A percentile compares a stretch with the other conserved stretches of the same genome.
phyloP scores from a whole-genome alignment of 2,888 invertebrate genomes.

The Acanthopleura granulata region DNA sequence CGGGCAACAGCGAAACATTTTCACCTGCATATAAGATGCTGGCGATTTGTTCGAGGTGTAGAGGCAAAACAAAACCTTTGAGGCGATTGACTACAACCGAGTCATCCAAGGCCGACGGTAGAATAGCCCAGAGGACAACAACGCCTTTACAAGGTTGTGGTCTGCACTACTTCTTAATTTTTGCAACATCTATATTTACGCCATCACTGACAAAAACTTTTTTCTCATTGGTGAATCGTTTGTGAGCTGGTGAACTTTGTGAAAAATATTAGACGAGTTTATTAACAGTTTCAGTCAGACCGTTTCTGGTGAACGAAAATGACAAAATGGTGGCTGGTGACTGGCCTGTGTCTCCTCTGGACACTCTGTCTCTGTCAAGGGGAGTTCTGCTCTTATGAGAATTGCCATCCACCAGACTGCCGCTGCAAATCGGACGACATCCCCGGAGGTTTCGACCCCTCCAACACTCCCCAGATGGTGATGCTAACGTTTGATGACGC shows the following conservation, averaged over 20 bases:
- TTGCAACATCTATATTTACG: too few species aligned
- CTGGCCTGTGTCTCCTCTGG: too few species aligned
- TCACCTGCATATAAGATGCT: not conserved
- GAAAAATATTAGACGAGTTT: not conserved
- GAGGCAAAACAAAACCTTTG: not conserved
- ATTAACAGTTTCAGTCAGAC: not conserved
- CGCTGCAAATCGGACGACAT: slow-evolving; percentile 35
- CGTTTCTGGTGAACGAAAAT: not conserved
- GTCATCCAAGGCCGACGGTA: too few species aligned
- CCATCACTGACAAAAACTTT: too few species aligned
- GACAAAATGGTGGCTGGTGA: too few species aligned
- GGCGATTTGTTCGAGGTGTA: not conserved
- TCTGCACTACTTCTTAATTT: too few species aligned
- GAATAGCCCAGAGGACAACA: too few species aligned
- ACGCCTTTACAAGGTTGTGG: too few species aligned
- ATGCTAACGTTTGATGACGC: slow-evolving; percentile 56
- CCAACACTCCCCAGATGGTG: slow-evolving; percentile 48
- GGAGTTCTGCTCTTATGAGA: slow-evolving; percentile 16
- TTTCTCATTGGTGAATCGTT: too few species aligned
- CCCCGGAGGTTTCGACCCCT: slow-evolving; percentile 33
- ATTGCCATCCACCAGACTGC: slow-evolving; percentile 39
- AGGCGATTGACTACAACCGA: not conserved
- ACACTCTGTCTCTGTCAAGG: not conserved
- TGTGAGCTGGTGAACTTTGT: too few species aligned
- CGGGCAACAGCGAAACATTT: not conserved